These are phyloP conservation scores for Casuarius casuarius DNA, from an alignment of 2,113 vertebrate species.

Conservation along the genomic window DNA sequence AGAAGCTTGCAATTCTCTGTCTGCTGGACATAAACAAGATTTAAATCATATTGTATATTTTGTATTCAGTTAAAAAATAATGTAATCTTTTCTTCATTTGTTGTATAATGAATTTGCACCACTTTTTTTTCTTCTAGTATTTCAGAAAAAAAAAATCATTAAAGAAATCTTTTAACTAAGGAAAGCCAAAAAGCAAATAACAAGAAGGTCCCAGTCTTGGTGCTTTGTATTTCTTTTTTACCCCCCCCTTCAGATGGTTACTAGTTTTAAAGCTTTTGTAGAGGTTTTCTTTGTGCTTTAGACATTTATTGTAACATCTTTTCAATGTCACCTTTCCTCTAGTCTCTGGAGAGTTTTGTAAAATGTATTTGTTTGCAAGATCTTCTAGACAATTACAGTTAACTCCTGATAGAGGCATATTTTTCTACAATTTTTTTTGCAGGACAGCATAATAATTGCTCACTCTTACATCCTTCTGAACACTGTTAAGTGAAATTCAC, in stretches of 20 bases:
- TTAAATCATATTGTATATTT: not conserved
- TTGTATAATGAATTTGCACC: not conserved
- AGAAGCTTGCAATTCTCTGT: not conserved
- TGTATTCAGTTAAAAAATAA: not conserved
- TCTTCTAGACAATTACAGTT: not conserved
- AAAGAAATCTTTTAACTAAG: not conserved
- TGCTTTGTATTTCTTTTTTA: not conserved
- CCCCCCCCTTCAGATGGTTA: not conserved
- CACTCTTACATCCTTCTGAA: not conserved
- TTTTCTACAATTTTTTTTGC: not conserved
- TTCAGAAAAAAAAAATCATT: not conserved
- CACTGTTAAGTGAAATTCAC: not conserved
- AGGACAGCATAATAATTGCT: not conserved
- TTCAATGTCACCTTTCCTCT: not conserved
- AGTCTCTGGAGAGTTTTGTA: not conserved
- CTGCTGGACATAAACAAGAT: not conserved
- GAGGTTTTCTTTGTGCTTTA: not conserved
- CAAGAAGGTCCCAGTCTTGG: not conserved
- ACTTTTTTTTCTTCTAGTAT: not conserved
- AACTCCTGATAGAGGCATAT: not conserved
- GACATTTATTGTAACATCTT: not conserved
- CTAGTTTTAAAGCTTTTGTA: not conserved
- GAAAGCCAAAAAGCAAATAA: not conserved
- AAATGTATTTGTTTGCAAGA: not conserved
- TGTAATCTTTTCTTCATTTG: not conserved